Evolutionary conservation across 2,888 invertebrate species (phyloP).

Genomic region (Drosophila macrospina): DNA sequence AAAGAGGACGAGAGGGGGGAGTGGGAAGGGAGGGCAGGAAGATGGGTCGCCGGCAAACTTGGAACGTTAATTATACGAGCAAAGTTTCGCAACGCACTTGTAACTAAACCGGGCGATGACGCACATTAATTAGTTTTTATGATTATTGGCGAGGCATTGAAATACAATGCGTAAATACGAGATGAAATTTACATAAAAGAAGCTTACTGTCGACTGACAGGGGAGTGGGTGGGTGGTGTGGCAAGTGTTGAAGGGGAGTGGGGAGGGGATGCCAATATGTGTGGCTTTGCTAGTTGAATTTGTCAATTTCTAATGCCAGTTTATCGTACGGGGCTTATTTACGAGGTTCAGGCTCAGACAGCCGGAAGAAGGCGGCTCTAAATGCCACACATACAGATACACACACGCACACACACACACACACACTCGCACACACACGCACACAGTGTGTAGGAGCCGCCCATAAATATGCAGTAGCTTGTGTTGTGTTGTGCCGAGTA

Average conservation of each 20-base stretch:
- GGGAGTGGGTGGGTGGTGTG: too few species aligned
- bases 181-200: slow-evolving; percentile 62
- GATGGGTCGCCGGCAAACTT: slow-evolving; percentile 51
- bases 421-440: slow-evolving; percentile 13
- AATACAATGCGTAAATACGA: slow-evolving; percentile 69
- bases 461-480: slow-evolving; percentile 75
- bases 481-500: slow-evolving; percentile 48
- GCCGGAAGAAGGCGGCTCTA: slow-evolving; percentile 55
- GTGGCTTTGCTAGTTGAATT: slow-evolving; percentile 64
- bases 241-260: too few species aligned
- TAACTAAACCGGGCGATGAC: slow-evolving; percentile 70
- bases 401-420: slow-evolving; percentile 5
- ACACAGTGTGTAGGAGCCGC: slow-evolving; percentile 12
- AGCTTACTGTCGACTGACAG: neutral
- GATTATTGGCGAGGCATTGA: slow-evolving; percentile 78
- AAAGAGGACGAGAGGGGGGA: neutral
- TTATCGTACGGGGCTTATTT: slow-evolving; percentile 76
- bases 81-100: slow-evolving; percentile 74
- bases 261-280: slow-evolving; percentile 27
- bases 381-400: slow-evolving; percentile 26
- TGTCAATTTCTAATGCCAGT: slow-evolving; percentile 80
- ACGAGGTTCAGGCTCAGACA: slow-evolving; percentile 62
- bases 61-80: slow-evolving; percentile 76
- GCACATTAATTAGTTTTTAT: slow-evolving; percentile 81
- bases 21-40: neutral